Base-by-base conservation (phyloP, 2,113 vertebrate genomes). In the Dissostichus mawsoni region DNA sequence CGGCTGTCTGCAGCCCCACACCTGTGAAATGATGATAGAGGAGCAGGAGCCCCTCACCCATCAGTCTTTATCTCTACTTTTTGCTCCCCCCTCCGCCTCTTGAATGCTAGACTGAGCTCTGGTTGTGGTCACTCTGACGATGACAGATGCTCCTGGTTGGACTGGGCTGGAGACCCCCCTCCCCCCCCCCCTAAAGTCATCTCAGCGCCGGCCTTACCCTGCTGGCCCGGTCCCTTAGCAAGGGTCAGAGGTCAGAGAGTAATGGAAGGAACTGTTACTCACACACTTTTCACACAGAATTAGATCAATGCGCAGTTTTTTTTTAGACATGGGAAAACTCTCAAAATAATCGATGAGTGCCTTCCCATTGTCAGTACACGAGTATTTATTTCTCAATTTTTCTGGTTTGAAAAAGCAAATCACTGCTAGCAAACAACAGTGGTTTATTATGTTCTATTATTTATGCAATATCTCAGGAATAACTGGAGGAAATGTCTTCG, bases 21-120 rank as follows among this genome's bases (percentile, higher is more conserved):
- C 87, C 90, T 90, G 85, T 90, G 88, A 94, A 95, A 95, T 92
- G 90, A 95, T 95, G 94, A 95, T 93, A 79, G 92, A 95, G 70
- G 83, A 94, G 92, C 81, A 83, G 14, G 59, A 82, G 89, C 81
- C 74, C 82, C 82, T 87, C 65, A 81, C 83, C 89, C 93, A 95
- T 95, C 92, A 93, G 91, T 95, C 94, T 94, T 92, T 90, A 91
- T 93, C 87, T 66, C 74, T 86, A 78, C 51, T 50, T 75, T 83
- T 77, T 69, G 29, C 82, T 73, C 57, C 61, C 61, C 76, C 64
- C 64, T 23, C 44, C 66, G 5, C 72, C 87, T 83, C 79, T 76
- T 75, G 11, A 56, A 78, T 81, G 83, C 79, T 76, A 86, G 83
- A 76, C 53, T 56, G 74, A 84, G 85, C 77, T 69, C 76, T 69